Evolutionary conservation across 2,888 invertebrate genomes (phyloP).

Genomic region (Cyrtodaria siliqua): DNA sequence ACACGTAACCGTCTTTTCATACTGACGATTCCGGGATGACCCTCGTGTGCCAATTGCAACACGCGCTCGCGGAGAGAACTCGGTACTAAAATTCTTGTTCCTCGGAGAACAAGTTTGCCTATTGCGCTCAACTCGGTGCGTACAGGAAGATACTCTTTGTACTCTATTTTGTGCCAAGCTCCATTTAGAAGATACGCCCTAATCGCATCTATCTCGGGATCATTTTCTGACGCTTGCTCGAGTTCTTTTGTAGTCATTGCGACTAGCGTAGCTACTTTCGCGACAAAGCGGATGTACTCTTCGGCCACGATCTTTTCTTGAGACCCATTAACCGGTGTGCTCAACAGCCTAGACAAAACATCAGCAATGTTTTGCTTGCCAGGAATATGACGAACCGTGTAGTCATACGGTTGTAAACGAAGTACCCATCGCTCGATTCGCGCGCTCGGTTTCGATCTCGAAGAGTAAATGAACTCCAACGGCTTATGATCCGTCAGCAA

Average conservation of each 20-base stretch:
- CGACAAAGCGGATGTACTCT: conserved; percentile 1
- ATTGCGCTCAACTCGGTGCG: conserved; percentile 1
- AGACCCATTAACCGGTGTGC: neutral
- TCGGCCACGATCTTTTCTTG: neutral
- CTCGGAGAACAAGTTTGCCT: conserved; percentile 12
- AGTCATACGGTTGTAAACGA: conserved; percentile 56
- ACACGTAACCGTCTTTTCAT: conserved; percentile 7
- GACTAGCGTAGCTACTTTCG: conserved; percentile 2
- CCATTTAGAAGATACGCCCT: neutral
- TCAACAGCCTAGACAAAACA: conserved; percentile 24
- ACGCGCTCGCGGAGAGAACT: neutral
- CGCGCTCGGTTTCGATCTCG: conserved; percentile 66
- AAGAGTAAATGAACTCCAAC: conserved; percentile 63
- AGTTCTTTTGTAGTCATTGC: no score
- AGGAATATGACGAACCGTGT: conserved; percentile 37
- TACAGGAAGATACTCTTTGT: no score
- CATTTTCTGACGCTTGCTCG: no score
- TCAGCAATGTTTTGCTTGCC: conserved; percentile 48
- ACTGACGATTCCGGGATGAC: conserved; percentile 9
- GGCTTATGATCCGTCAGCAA: conserved; percentile 16
- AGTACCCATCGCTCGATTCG: conserved; percentile 70
- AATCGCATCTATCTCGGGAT: neutral
- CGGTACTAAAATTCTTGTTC: conserved; percentile 19
- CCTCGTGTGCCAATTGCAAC: conserved; percentile 9
- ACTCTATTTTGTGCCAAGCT: neutral